These are phyloP conservation scores for Actinemys pallida DNA, from an alignment of 2,113 vertebrate genomes.

Conservation along the genomic window DNA sequence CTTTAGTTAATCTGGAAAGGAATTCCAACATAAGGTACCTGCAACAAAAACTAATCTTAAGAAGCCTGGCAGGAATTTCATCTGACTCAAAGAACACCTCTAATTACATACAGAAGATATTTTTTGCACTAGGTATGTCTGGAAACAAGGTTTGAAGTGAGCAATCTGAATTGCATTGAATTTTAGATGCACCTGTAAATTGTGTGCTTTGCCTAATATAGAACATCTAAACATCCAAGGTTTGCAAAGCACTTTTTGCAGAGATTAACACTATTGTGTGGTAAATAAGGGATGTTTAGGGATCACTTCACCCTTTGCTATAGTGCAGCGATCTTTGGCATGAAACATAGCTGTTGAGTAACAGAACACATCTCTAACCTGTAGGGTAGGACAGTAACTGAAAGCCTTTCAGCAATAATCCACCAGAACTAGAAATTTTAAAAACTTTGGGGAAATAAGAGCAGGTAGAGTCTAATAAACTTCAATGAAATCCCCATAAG, in stretches of 20 bases:
- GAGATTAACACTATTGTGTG: not conserved
- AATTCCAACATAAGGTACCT: not conserved
- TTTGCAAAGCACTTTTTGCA: not conserved
- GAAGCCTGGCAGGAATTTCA: not conserved
- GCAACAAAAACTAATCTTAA: not conserved
- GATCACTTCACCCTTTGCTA: not conserved
- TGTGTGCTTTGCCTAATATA: not conserved
- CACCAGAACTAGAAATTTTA: not conserved
- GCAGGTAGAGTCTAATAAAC: not conserved
- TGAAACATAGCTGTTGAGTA: not conserved
- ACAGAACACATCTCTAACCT: not conserved
- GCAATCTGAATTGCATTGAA: not conserved
- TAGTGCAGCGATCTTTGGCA: not conserved
- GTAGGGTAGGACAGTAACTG: not conserved
- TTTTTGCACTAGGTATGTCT: not conserved
- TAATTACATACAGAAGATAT: slow-evolving; percentile 27
- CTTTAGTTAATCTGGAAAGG: not conserved
- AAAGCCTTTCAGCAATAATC: not conserved
- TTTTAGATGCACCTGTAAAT: not conserved
- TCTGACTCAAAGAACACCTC: not conserved
- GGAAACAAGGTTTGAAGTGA: slow-evolving; percentile 47
- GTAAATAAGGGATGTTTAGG: not conserved
- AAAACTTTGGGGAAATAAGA: not conserved
- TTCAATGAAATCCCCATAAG: not conserved
- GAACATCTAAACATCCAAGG: not conserved